Base-by-base conservation (phyloP, 2,797 vertebrate species). In the Diplodus puntazzo region DNA sequence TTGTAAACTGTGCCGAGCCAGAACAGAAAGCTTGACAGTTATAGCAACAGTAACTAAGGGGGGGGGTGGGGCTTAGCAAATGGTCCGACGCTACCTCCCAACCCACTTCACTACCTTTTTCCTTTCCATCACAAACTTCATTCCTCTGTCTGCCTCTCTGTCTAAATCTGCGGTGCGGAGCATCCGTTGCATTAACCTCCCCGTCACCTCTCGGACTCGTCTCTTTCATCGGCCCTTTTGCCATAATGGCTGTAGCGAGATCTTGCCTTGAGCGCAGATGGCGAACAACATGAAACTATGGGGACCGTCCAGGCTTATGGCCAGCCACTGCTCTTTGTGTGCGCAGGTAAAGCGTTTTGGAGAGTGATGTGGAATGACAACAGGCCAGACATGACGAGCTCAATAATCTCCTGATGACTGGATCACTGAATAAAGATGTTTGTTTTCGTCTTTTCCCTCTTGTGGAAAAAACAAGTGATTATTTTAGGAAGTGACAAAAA, bases 221-320 rank as follows among this genome's bases (percentile, higher is more conserved):
- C 81, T 83, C 80, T 85, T 82, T 90, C 73, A 87, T 84, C 75
- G 82, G 71, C 71, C 77, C 83, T 83, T 11, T 85, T 86, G 63
- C 76, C 67, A 7, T 85, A 80, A 86, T 78, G 81, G 77, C 71
- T 53, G 14, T 30, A 73, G 78, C 25, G 64, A 85, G 77, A 74
- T 83, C 90, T 81, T 83, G 80, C 78, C 89, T 89, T 87, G 87
- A 89, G 87, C 90, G 86, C 92, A 92, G 91, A 94, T 92, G 91
- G 90, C 65, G 82, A 91, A 78, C 90, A 86, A 89, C 87, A 81
- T 87, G 89, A 90, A 92, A 84, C 90, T 86, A 69, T 77, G 53
- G 90, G 85, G 91, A 91, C 85, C 67, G 21, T 82, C 79, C 84
- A 91, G 92, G 93, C 89, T 88, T 62, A 45, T 50, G 76, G 87